Conservation (phyloP, 1,140 invertebrate species). For the Penaeus chinensis region DNA sequence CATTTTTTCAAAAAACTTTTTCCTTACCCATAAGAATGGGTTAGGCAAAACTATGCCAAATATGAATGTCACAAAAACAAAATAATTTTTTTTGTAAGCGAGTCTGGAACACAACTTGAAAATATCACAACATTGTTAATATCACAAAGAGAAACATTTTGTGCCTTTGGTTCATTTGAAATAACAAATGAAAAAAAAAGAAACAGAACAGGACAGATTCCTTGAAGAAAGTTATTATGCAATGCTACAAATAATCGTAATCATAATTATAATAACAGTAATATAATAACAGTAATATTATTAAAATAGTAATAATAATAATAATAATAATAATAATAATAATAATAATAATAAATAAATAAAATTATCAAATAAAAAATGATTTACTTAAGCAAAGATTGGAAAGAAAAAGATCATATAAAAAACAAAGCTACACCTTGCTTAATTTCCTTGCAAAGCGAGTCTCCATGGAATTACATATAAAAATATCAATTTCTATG, state of each 20-base stretch:
- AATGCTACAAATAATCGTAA: constrained; percentile 14
- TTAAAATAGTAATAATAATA: too few species aligned
- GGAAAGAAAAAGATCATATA: background rate
- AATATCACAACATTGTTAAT: constrained; percentile 52
- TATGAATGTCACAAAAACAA: constrained; percentile 46
- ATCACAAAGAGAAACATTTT: constrained; percentile 51
- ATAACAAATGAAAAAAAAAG: constrained; percentile 30
- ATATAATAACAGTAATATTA: too few species aligned
- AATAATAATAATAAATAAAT: constrained; percentile 1
- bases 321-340: background rate
- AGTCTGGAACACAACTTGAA: constrained; percentile 49
- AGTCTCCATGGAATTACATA: constrained; percentile 38
- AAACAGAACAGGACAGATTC: constrained; percentile 12
- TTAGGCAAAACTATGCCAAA: constrained; percentile 26
- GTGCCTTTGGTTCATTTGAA: constrained; percentile 45
- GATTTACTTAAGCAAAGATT: background rate
- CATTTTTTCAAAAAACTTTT: constrained; percentile 7
- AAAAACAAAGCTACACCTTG: constrained; percentile 33
- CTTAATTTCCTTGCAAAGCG: background rate
- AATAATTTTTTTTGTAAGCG: constrained; percentile 17
- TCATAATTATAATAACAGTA: background rate
- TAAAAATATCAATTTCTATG: constrained; percentile 49
- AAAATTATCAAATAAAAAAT: background rate
- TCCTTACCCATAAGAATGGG: background rate
- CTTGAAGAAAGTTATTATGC: constrained; percentile 31